These are phyloP conservation scores for Sus cebifrons DNA, from an alignment of 2,797 vertebrate genomes.

Conservation along the genomic window DNA sequence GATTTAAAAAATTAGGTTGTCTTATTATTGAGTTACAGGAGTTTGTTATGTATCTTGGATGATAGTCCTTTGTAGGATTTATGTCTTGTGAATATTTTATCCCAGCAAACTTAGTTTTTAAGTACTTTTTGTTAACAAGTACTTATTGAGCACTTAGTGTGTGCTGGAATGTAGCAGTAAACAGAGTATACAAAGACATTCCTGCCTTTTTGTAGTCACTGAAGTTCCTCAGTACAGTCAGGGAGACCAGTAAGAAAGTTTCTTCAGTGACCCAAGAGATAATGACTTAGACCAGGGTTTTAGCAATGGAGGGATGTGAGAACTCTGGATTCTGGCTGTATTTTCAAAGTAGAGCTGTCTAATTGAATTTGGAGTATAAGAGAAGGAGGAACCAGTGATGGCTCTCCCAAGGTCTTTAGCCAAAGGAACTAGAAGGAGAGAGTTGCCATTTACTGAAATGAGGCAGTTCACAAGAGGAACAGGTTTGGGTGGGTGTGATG, in stretches of 20 bases:
- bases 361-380: not conserved
- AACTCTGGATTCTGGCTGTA: slow-evolving; percentile 24
- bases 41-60: not conserved
- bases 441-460: slow-evolving; percentile 45
- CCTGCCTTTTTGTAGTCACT: not conserved
- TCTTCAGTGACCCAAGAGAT: not conserved
- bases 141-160: not conserved
- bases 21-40: not conserved
- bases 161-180: not conserved
- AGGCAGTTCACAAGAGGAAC: not conserved
- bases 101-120: not conserved
- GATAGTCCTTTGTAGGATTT: not conserved
- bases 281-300: not conserved
- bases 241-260: not conserved
- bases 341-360: slow-evolving; percentile 37
- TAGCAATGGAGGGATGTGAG: not conserved
- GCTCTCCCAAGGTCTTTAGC: slow-evolving; percentile 6
- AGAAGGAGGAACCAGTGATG: not conserved
- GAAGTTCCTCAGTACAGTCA: not conserved
- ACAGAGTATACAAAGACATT: not conserved
- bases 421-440: slow-evolving; percentile 12
- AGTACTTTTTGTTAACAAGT: not conserved
- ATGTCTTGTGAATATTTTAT: slow-evolving; percentile 37
- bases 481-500: not conserved
- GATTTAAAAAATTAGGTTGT: slow-evolving; percentile 26